Evolutionary conservation across 2,888 invertebrate genomes (phyloP), one percentile per base, ranked within the genome.

Genomic region (Brachynemurus nebulosus): DNA sequence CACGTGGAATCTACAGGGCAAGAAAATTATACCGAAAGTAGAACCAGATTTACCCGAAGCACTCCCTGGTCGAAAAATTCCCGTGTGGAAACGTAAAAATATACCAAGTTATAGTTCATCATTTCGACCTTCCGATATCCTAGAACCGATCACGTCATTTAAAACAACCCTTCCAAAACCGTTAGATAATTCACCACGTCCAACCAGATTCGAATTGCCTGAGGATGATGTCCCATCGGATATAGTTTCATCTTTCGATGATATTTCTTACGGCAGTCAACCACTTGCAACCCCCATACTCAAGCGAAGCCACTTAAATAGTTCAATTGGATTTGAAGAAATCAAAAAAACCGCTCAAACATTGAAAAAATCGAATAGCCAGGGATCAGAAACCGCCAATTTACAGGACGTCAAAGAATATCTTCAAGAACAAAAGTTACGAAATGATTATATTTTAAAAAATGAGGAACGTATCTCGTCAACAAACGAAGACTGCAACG

Each of bases 181-280:
- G 5, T 51, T 54, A 8, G 70, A 71, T 51, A 66, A 66, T 41
- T 62, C 67, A 8, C 69, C 74, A 1, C 69, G 70, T 46, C 76
- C 76, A 17, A 74, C 74, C 1, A 58, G 76, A 50, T 76, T 76
- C 59, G 85, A 85, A 59, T 70, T 82, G 59, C 82, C 83, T 1
- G 82, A 82, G 56, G 82, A 81, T 40, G 80, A 80, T 51, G 66
- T 69, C 38, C 74, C 75, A 16, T 70, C 75, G 44, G 63, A 75
- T 2, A 74, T 74, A 56, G 76, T 76, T 47, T 70, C 68, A 41
- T 78, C 78, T 11, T 83, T 81, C 57, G 74, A 78, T 52, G 74
- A 73, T 52, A 76, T 81, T 54, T 81, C 81, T 2, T 83, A 81
- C 55, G 74, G 78, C 45, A 80, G 81, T 30, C 75, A 76, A 55